Base-by-base conservation (phyloP, 2,797 vertebrate genomes). In the Gambusia yucatana region DNA sequence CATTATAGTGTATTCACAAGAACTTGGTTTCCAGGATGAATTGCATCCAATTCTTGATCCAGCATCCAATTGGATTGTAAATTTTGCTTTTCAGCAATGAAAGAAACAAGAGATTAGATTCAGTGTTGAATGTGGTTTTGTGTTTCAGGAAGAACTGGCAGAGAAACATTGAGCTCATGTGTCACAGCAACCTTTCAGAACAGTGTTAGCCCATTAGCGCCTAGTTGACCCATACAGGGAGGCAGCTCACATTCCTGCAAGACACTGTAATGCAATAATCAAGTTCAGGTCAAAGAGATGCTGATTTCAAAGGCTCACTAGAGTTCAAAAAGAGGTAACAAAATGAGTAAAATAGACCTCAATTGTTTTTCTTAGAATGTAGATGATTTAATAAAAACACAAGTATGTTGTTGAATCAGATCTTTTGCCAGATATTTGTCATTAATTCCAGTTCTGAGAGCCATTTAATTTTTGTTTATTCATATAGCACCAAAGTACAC, bases 171-270 rank as follows among this genome's bases (percentile, higher is more conserved):
- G 39, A 55, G 63, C 39, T 82, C 39, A 16, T 61, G 77, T 77
- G 84, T 86, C 79, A 81, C 36, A 44, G n/a, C 13, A 74, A 83
- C 84, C 83, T 91, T 82, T 87, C 85, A 82, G 63, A 84, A 57
- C 72, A n/a, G 76, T 78, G 80, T 77, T 39, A 91, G 55, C 30
- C 70, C 77, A 77, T 86, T 88, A 91, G 78, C 85, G 84, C 86
- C 84, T 82, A 87, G 76, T 36, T 89, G 85, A 77, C 43, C 77
- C 71, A 36, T 47, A 17, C 52, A 39, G 52, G 9, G 61, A 83
- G 75, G 57, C 13, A 28, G 69, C 73, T 87, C 73, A 72, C 13
- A 70, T 86, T 90, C 75, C 80, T 76, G 79, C 65, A 86, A 86
- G 72, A 44, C 50, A 43, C 16, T 33, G 81, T 72, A 73, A 44